phyloP scores from a whole-genome alignment of 1,140 invertebrate genomes.

The Halictus rubicundus region DNA sequence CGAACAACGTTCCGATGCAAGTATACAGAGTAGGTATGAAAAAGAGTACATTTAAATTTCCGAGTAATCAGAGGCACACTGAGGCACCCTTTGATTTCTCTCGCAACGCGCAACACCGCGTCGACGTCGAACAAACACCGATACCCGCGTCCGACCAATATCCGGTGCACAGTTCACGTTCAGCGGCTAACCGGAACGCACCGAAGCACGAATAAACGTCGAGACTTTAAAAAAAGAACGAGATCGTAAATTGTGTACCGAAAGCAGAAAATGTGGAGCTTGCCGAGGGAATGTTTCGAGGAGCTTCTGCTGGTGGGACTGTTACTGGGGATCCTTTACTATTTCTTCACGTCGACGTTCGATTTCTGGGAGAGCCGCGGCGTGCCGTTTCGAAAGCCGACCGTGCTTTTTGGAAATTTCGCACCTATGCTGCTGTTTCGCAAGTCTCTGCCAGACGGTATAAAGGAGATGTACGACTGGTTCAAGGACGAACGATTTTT shows the following conservation, averaged over 20 bases:
- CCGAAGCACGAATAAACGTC: too few relatives aligned
- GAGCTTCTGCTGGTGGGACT: conserved; percentile 53
- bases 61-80: too few relatives aligned
- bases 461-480: conserved; percentile 76
- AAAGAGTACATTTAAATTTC: too few relatives aligned
- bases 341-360: conserved; percentile 76
- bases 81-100: too few relatives aligned
- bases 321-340: conserved; percentile 61
- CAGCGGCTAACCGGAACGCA: too few relatives aligned
- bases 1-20: too few relatives aligned
- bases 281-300: conserved; percentile 34
- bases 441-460: conserved; percentile 68
- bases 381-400: conserved; percentile 76
- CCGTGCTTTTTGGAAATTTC: conserved; percentile 78
- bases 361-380: conserved; percentile 77
- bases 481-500: conserved; percentile 74
- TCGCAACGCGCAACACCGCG: too few relatives aligned
- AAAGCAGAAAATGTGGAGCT: conserved; percentile 39
- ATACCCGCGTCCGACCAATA: too few relatives aligned
- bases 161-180: too few relatives aligned
- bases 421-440: conserved; percentile 66
- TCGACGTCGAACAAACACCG: too few relatives aligned
- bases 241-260: not conserved
- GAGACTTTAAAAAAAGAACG: too few relatives aligned
- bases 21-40: too few relatives aligned